phyloP scores from a whole-genome alignment of 2,113 vertebrate species.

The Corapipo altera region DNA sequence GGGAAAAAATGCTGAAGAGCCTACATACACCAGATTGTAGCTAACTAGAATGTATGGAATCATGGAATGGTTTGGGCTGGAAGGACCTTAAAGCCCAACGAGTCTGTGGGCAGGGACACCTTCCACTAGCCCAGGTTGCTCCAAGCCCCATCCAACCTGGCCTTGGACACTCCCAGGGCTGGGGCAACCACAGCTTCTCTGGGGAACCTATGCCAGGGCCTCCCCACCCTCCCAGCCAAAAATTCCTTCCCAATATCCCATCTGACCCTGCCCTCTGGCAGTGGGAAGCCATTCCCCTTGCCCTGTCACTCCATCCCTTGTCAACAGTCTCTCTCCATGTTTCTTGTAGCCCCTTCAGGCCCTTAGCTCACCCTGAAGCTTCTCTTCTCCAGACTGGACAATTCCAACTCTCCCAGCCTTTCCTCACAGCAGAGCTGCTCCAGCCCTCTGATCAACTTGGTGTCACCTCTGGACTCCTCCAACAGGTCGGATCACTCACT shows the following conservation, averaged over 20 bases:
- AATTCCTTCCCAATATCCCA: neutral
- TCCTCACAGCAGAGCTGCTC: neutral
- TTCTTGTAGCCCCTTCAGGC: neutral
- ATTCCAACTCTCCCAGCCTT: neutral
- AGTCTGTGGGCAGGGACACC: neutral
- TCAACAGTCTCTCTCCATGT: neutral
- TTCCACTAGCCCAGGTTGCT: neutral
- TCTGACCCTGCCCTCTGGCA: neutral
- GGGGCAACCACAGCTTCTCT: neutral
- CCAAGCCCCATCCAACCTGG: neutral
- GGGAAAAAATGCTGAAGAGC: neutral
- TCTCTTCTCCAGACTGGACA: neutral
- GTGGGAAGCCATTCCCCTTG: neutral
- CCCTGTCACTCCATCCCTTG: neutral
- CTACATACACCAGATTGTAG: neutral
- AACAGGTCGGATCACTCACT: neutral
- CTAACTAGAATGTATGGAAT: neutral
- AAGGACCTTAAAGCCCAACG: neutral
- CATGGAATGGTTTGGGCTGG: neutral
- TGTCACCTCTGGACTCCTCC: neutral
- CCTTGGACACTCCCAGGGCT: neutral
- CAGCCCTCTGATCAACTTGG: neutral
- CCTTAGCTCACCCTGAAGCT: neutral
- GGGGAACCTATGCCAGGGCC: neutral
- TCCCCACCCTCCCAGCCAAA: rapidly evolving